Evolutionary conservation across 1,140 invertebrate genomes (phyloP).

Genomic region (Melitaea cinxia): DNA sequence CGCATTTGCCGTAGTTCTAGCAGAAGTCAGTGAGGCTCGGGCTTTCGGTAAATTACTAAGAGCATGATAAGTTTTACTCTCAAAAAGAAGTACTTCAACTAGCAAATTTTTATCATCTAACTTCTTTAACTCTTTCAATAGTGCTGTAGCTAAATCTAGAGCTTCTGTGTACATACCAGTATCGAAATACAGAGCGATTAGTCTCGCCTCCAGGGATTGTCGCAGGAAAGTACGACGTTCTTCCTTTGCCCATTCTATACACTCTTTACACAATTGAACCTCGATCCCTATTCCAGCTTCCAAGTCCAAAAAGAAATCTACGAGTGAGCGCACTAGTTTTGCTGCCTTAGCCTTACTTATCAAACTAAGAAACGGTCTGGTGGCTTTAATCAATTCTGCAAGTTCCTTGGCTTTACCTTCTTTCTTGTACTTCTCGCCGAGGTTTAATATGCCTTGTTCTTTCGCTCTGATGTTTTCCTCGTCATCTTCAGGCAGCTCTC

Average conservation of each 20-base stretch:
- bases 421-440: constrained; percentile 94
- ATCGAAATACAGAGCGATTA: constrained; percentile 97
- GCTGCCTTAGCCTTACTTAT: constrained; percentile 99
- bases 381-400: constrained; percentile 95
- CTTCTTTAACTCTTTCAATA: constrained; percentile 98
- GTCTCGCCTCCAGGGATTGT: constrained; percentile 96
- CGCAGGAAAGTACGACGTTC: constrained; percentile 98
- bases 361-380: constrained; percentile 94
- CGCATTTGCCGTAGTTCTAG: constrained; percentile 98
- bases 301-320: constrained; percentile 98
- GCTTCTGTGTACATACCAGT: constrained; percentile 95
- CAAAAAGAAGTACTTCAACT: constrained; percentile 97
- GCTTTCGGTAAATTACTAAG: constrained; percentile 98
- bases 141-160: constrained; percentile 89
- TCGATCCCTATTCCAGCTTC: constrained; percentile 96
- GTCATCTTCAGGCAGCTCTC: constrained; percentile 88
- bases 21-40: constrained; percentile 97
- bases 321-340: constrained; percentile 97
- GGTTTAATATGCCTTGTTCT: constrained; percentile 94
- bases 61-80: constrained; percentile 99
- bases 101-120: constrained; percentile 99
- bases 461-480: constrained; percentile 94
- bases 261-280: constrained; percentile 96
- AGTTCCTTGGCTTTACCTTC: constrained; percentile 96
- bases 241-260: constrained; percentile 99